Conservation (phyloP, 1,140 invertebrate genomes). For the Penaeus vannamei region DNA sequence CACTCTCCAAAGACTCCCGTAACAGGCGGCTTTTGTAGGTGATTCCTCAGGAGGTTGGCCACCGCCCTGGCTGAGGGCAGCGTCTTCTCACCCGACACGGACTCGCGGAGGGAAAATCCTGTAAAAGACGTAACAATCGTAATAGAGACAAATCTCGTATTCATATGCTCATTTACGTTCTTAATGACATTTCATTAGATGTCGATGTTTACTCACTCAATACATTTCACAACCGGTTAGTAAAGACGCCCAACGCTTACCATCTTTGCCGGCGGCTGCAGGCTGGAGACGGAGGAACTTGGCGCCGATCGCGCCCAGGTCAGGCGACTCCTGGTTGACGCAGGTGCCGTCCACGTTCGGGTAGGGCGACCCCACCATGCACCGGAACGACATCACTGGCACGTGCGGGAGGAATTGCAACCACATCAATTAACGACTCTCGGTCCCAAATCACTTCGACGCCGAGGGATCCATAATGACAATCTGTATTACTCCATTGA, state of each 20-base stretch:
- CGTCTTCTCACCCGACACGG: slow-evolving; percentile 37
- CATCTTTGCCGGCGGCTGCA: slow-evolving; percentile 45
- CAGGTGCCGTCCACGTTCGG: slow-evolving; percentile 66
- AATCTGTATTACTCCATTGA: too few relatives aligned
- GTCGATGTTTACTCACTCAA: background rate
- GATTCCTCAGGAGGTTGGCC: slow-evolving; percentile 52
- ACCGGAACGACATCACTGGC: slow-evolving; percentile 64
- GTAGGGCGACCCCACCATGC: slow-evolving; percentile 66
- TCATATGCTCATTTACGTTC: too few relatives aligned
- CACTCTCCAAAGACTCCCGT: slow-evolving; percentile 57
- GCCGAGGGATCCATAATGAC: too few relatives aligned
- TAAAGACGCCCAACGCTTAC: slow-evolving; percentile 18
- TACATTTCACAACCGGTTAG: background rate
- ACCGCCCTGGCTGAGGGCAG: slow-evolving; percentile 59
- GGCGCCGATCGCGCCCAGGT: slow-evolving; percentile 60
- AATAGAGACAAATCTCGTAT: background rate
- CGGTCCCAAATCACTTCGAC: too few relatives aligned
- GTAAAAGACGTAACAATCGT: background rate
- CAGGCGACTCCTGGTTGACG: slow-evolving; percentile 63
- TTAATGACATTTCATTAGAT: too few relatives aligned
- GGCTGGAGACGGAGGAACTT: slow-evolving; percentile 64
- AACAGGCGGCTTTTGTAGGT: slow-evolving; percentile 49
- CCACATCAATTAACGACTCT: too few relatives aligned
- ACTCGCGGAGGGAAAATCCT: slow-evolving; percentile 53
- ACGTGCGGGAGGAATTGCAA: background rate